Percentiles rank a stretch among this genome's conserved stretches.
phyloP scores from a whole-genome alignment of 2,888 invertebrate species.

The Caenorhabditis doughertyi region DNA sequence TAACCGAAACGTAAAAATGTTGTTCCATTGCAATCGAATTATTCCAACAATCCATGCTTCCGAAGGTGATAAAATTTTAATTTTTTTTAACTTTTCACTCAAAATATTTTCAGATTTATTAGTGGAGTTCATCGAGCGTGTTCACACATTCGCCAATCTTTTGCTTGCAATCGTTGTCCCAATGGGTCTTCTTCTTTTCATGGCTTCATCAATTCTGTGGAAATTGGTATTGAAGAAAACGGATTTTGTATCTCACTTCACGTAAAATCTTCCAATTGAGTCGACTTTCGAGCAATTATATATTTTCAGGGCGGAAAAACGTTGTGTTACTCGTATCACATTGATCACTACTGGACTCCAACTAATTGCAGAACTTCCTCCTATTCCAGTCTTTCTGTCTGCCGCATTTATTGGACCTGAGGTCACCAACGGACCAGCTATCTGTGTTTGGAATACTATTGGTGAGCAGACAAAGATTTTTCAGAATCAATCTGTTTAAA shows the following conservation, averaged over 20 bases:
- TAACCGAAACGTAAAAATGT: conserved; percentile 72
- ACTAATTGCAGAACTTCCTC: conserved; percentile 77
- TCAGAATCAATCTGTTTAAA: not conserved
- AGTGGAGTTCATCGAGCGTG: conserved; percentile 72
- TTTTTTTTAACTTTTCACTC: not conserved
- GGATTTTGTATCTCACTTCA: conserved; percentile 69
- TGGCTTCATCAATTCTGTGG: conserved; percentile 78
- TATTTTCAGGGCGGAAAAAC: conserved; percentile 75
- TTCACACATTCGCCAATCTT: conserved; percentile 78
- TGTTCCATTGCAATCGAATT: conserved; percentile 65
- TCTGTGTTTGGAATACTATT: conserved; percentile 70
- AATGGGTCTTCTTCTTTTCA: conserved; percentile 78
- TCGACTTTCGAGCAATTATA: not conserved
- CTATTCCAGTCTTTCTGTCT: conserved; percentile 77
- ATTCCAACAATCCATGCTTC: conserved; percentile 73
- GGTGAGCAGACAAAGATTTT: conserved; percentile 12
- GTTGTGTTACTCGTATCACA: conserved; percentile 81
- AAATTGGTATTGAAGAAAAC: conserved; percentile 66
- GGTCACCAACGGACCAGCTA: conserved; percentile 62
- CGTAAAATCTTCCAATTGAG: too few relatives aligned
- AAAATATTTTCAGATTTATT: conserved; percentile 65
- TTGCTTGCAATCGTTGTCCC: conserved; percentile 78
- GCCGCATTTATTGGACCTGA: conserved; percentile 73
- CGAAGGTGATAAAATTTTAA: conserved; percentile 55
- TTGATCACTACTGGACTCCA: conserved; percentile 79